Base-by-base conservation (phyloP, 2,888 invertebrate genomes). In the Ophioninae sp. region DNA sequence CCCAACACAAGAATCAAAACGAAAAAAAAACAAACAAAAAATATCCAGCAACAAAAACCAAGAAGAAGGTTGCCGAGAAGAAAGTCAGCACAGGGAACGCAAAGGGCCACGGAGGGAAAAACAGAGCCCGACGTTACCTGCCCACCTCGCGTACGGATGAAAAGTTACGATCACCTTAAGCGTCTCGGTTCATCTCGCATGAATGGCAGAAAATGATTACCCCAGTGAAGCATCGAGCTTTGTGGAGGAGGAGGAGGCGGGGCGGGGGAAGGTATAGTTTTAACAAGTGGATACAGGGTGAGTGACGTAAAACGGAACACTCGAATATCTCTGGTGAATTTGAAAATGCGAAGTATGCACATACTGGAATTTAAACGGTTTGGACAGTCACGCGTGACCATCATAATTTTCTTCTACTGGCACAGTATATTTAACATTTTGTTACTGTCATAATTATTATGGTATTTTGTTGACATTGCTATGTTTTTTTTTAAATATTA, bases 181-280 rank as follows among this genome's bases (percentile, higher is more conserved):
- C 81, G 82, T 83, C 85, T 82, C 85, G 85, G 85, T 86, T 85
- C 85, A 88, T 88, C 87, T 86, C 85, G 82, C 87, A 85, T 85
- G 86, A 87, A 88, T 85, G 87, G 87, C 82, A 86, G 88, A 86
- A 88, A 88, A 88, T 87, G 88, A 88, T 88, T 87, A 88, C 88
- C 86, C 80, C 83, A 78, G 84, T 83, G 81, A 82, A 30, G 79
- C 83, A 82, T 86, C 81, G 71, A 82, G 82, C 41, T 59, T 23
- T 71, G 7, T 10, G 56, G 63, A 41, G 59, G 51, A 20, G 20
- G 44, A 30, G 37, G 61, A 23, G 37, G 22, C 0, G 10, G 68
- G 51, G 81, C 84, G 81, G 85, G 72, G 79, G 56, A 59, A 72
- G 13, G 61, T 61, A 44, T 71, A 51, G 61, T 68, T 81, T 67